These are phyloP conservation scores for Goniozus legneri DNA, from an alignment of 1,140 invertebrate species.

Conservation along the genomic window DNA sequence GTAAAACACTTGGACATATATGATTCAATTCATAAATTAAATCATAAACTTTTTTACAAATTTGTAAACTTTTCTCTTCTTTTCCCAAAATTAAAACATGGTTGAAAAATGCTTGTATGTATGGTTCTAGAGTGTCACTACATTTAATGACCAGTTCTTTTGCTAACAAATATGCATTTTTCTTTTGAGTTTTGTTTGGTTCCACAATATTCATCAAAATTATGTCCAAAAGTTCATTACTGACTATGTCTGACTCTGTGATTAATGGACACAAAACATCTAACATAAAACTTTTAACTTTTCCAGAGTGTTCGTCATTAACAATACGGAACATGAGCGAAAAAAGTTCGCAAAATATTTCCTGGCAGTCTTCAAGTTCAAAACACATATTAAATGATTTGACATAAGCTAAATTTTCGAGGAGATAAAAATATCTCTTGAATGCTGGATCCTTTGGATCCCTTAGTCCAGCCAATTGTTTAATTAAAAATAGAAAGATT, in stretches of 20 bases:
- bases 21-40: conserved; percentile 95
- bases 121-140: conserved; percentile 86
- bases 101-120: conserved; percentile 95
- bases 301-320: conserved; percentile 92
- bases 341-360: conserved; percentile 93
- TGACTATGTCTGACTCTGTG: conserved; percentile 91
- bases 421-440: conserved; percentile 94
- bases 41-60: conserved; percentile 87
- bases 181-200: conserved; percentile 87
- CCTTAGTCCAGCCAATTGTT: conserved; percentile 88
- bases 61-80: conserved; percentile 76
- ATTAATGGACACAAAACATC: conserved; percentile 92
- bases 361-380: conserved; percentile 94
- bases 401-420: conserved; percentile 95
- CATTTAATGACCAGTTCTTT: conserved; percentile 90
- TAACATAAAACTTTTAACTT: conserved; percentile 95
- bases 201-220: conserved; percentile 94
- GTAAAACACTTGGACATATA: conserved; percentile 84
- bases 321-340: conserved; percentile 95
- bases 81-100: conserved; percentile 90
- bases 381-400: conserved; percentile 99
- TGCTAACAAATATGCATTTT: conserved; percentile 86
- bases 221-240: conserved; percentile 89
- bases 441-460: conserved; percentile 97
- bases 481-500: conserved; percentile 94